Conservation (phyloP, 2,888 invertebrate species). For the Branchinecta sandiegonensis region DNA sequence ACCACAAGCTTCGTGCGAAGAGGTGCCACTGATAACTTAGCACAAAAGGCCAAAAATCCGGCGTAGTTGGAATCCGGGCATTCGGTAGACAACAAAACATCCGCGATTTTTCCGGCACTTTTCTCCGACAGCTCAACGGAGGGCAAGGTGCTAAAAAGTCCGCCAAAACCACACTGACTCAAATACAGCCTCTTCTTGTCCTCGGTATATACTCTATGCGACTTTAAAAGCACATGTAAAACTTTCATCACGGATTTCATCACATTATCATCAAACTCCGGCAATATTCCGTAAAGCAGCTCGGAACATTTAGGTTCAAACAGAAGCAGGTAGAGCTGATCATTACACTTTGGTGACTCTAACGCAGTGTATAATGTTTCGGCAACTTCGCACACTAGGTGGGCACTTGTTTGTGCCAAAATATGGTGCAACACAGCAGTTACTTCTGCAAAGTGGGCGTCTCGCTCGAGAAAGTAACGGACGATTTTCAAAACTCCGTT, state of each 20-base stretch:
- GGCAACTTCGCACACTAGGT: background rate
- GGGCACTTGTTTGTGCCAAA: background rate
- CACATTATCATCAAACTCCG: background rate
- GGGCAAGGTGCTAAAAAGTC: background rate
- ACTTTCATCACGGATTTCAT: background rate
- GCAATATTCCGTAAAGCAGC: background rate
- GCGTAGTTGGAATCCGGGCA: background rate
- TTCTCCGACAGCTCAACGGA: background rate
- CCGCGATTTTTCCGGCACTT: background rate
- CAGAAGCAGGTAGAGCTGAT: background rate
- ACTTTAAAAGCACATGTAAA: background rate
- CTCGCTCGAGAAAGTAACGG: background rate
- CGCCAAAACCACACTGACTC: background rate
- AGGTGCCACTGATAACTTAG: background rate
- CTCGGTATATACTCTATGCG: background rate
- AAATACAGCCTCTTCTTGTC: background rate
- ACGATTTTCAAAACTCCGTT: background rate
- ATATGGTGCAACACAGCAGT: background rate
- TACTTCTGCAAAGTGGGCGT: background rate
- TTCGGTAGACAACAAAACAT: background rate
- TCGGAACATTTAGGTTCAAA: constrained; percentile 10
- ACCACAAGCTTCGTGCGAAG: background rate
- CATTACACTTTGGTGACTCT: constrained; percentile 7
- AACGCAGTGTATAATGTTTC: background rate
- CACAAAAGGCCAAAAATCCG: background rate